phyloP scores from a whole-genome alignment of 2,888 invertebrate species.

The Diaprepes abbreviatus region DNA sequence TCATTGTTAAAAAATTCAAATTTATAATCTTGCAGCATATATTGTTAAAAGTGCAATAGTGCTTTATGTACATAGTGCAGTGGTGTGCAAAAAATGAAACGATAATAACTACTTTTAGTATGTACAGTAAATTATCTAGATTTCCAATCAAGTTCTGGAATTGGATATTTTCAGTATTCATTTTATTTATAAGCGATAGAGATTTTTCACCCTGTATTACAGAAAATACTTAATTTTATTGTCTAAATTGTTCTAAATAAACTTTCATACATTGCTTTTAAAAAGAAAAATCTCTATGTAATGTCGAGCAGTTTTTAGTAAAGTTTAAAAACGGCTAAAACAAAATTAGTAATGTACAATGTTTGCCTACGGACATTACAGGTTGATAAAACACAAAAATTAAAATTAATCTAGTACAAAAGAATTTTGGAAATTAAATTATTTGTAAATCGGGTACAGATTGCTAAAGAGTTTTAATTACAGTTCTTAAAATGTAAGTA shows the following conservation, averaged over 20 bases:
- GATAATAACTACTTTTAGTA: conserved; percentile 32
- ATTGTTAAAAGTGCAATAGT: conserved; percentile 39
- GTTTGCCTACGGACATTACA: conserved; percentile 1
- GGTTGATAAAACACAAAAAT: neutral
- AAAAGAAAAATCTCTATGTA: conserved; percentile 25
- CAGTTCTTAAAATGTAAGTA: conserved; percentile 2
- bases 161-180: conserved; percentile 29
- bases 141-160: conserved; percentile 45
- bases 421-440: neutral
- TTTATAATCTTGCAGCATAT: neutral
- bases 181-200: conserved; percentile 20
- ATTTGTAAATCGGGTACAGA: neutral
- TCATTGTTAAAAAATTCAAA: neutral
- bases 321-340: neutral
- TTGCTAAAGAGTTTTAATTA: neutral
- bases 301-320: neutral
- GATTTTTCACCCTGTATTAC: conserved; percentile 35
- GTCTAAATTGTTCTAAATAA: conserved; percentile 3
- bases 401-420: conserved; percentile 4
- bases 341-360: conserved; percentile 16
- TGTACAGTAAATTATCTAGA: conserved; percentile 24
- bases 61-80: conserved; percentile 58
- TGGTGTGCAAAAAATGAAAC: conserved; percentile 50
- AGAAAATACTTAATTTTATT: conserved; percentile 24
- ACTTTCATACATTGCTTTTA: neutral